A percentile compares a stretch with the other conserved stretches of the same genome.
These are phyloP conservation scores for Spea multiplicata DNA, from an alignment of 2,113 vertebrate species.

Conservation along the genomic window DNA sequence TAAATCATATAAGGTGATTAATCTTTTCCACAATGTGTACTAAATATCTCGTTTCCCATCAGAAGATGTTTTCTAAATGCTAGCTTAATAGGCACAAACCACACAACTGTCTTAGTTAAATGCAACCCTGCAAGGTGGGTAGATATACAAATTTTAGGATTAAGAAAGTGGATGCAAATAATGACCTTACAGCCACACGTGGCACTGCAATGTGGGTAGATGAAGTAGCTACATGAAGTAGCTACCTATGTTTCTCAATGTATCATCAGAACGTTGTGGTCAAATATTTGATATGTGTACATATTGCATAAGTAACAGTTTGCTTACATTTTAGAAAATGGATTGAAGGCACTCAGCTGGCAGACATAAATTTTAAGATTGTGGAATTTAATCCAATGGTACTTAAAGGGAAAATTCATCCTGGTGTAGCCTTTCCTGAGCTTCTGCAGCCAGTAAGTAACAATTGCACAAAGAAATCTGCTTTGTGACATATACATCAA, in stretches of 20 bases:
- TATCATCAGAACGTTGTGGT: no score
- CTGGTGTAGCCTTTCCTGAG: slow-evolving; percentile 86
- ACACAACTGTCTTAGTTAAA: no score
- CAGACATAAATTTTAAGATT: slow-evolving; percentile 82
- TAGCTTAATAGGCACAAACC: no score
- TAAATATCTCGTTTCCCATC: background rate
- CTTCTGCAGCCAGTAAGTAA: slow-evolving; percentile 90
- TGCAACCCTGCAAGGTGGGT: no score
- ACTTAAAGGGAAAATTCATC: slow-evolving; percentile 87
- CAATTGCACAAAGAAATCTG: background rate
- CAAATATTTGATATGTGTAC: no score
- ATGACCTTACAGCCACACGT: no score
- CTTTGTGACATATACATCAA: no score
- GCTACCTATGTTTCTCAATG: no score
- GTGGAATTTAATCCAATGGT: slow-evolving; percentile 92
- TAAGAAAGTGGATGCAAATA: no score
- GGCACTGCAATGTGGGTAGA: no score
- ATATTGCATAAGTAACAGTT: background rate
- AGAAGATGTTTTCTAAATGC: background rate
- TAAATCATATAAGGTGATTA: slow-evolving; percentile 75
- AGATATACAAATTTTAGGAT: no score
- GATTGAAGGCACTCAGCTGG: slow-evolving; percentile 85
- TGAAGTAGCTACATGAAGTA: no score
- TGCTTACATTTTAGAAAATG: slow-evolving; percentile 72
- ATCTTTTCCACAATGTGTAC: background rate